Evolutionary conservation across 2,113 vertebrate species (phyloP), one percentile per base, ranked within the genome.

Genomic region (Lynx canadensis): DNA sequence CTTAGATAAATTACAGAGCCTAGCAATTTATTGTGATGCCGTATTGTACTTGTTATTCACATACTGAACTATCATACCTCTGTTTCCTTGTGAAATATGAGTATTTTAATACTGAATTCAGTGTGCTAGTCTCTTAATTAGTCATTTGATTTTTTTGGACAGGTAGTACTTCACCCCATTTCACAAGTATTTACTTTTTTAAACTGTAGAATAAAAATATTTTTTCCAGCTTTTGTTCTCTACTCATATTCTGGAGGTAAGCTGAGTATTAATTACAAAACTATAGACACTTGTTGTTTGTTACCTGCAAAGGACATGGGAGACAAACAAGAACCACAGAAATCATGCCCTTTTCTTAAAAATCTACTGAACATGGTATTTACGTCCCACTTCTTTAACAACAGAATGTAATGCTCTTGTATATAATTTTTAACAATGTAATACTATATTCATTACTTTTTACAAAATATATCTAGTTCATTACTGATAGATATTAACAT

Each of bases 51-150:
- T 71, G 48, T 65, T 96, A 57, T 48, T 90, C 18, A 89, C 27
- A 85, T 92, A 63, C 57, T 91, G 48, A 91, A 57, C 29, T 81
- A 52, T 81, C 41, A 89, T 19, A 73, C 19, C 50, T 45, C 9
- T 38, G 76, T 91, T 97, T 69, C 36, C 63, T 73, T 84, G 33
- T 33, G 38, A 96, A 91, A 16, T 86, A 0, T 84, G 50, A 79
- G 4, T 63, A 90, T 95, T 83, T 97, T 90, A 93, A 6, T 84
- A 69, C 86, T 93, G 25, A 91, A 82, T 96, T 95, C 48, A 66
- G 0, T 68, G 57, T 25, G 69, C 31, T 79, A 68, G n/a, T 89
- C 60, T 95, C 50, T 89, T 73, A 60, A n/a, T 83, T 82, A 68
- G 33, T 36, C 38, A 71, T 19, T 81, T 85, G 13, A 66, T 78